phyloP scores from a whole-genome alignment of 1,140 invertebrate species.

The Pogonomyrmex barbatus region DNA sequence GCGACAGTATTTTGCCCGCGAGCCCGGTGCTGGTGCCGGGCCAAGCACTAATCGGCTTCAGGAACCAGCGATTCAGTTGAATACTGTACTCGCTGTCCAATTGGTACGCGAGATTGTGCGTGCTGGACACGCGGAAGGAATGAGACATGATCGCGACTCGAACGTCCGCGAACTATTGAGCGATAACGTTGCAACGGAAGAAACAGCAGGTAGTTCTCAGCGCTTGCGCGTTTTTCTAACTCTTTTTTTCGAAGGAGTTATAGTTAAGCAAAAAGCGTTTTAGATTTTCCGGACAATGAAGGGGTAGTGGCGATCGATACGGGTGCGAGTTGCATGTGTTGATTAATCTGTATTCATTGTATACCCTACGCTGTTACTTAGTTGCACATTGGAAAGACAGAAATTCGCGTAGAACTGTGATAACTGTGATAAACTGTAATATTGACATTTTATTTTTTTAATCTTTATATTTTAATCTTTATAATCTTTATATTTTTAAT shows the following conservation, averaged over 20 bases:
- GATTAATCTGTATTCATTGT: constrained; percentile 11
- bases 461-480: not conserved
- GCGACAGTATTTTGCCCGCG: not conserved
- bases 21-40: not conserved
- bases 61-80: constrained; percentile 66
- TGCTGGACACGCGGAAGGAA: not conserved
- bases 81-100: constrained; percentile 57
- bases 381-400: not conserved
- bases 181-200: not conserved
- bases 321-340: not conserved
- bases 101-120: not conserved
- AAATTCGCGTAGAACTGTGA: not conserved
- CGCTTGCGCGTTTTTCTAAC: constrained; percentile 50
- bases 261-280: not conserved
- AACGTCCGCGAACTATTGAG: not conserved
- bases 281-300: not conserved
- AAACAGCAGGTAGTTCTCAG: not conserved
- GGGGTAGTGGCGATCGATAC: constrained; percentile 17
- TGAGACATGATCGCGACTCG: constrained; percentile 25
- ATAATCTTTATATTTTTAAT: not conserved
- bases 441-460: not conserved
- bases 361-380: not conserved
- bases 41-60: constrained; percentile 68
- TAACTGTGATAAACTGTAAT: not conserved
- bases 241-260: not conserved